Base-by-base conservation (phyloP, 2,113 vertebrate species). In the Oophaga pumilio region DNA sequence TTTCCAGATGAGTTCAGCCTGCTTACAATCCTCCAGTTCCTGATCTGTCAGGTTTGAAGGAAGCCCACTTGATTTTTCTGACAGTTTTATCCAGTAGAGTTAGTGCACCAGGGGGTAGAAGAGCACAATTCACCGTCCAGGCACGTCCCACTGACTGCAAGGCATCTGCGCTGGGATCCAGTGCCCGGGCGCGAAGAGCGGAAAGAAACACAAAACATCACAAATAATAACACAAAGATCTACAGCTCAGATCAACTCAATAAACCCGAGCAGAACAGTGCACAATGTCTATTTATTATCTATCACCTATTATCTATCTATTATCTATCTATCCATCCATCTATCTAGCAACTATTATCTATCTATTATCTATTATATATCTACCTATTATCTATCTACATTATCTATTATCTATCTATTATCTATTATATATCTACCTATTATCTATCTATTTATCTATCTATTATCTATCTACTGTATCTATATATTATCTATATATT, bases 31-130 rank as follows among this genome's bases (percentile, higher is more conserved):
- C 49, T 17, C 62, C 49, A 18, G 60, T n/a, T 83, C 62, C 64
- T 22, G 13, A 83, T 50, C 81, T 83, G 81, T 83, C 81, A 83
- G n/a, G 81, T 83, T 14, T 83, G 81, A 83, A 24, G 60, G 81
- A 69, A 83, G 62, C 60, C 43, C 43, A 17, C 69, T 52, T 26
- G 43, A 83, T 83, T 68, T 66, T 68, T 52, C 62, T 83, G 81
- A 83, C 81, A 83, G 81, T 83, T 53, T 66, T 52, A 69, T 50
- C 60, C 81, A 83, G 81, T 49, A 22, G 81, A 83, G 81, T 50
- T 26, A 50, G 81, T 52, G 62, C 81, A 83, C 81, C 17, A 83
- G 81, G 81, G 81, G 81, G 62, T 68, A 83, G 11, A 50, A 73
- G n/a, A 53, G 22, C 33, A 22, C 62, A 66, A 24, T 83, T 68